A percentile compares a stretch with the other conserved stretches of the same genome.
Conservation (phyloP, 1,140 invertebrate species). For the Pentalonia nigronervosa region DNA sequence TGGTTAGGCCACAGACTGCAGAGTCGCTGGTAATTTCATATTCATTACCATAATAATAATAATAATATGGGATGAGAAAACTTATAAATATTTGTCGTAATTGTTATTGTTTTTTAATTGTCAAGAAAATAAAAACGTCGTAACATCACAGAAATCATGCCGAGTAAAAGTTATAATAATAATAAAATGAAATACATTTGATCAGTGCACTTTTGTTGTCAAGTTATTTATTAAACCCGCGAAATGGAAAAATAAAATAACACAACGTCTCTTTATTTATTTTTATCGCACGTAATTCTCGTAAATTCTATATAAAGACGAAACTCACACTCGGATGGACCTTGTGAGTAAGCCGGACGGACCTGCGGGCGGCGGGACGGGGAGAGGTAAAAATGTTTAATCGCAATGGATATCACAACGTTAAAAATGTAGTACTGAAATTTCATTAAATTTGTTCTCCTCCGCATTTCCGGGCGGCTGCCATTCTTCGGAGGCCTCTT, state of each 20-base stretch:
- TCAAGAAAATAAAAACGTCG: neutral
- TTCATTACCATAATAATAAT: neutral
- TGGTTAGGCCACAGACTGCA: neutral
- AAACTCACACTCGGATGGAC: constrained; percentile 3
- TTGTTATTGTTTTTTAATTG: neutral
- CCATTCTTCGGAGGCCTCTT: constrained; percentile 11
- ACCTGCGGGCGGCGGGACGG: no score
- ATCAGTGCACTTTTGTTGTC: neutral
- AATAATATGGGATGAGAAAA: neutral
- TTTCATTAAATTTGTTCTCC: constrained; percentile 51
- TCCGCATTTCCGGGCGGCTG: constrained; percentile 19
- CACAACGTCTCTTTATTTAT: neutral
- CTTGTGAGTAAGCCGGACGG: neutral
- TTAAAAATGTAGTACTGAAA: constrained; percentile 10
- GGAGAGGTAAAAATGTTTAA: constrained; percentile 11
- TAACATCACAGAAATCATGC: neutral
- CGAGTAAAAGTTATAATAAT: neutral
- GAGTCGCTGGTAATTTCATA: neutral
- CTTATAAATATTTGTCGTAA: neutral
- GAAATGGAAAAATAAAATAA: constrained; percentile 1
- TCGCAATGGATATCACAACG: constrained; percentile 23
- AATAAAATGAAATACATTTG: neutral
- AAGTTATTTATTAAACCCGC: neutral
- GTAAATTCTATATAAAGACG: neutral
- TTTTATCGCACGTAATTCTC: neutral